Conservation (phyloP, 2,888 invertebrate genomes). For the Acanthopleura granulata region DNA sequence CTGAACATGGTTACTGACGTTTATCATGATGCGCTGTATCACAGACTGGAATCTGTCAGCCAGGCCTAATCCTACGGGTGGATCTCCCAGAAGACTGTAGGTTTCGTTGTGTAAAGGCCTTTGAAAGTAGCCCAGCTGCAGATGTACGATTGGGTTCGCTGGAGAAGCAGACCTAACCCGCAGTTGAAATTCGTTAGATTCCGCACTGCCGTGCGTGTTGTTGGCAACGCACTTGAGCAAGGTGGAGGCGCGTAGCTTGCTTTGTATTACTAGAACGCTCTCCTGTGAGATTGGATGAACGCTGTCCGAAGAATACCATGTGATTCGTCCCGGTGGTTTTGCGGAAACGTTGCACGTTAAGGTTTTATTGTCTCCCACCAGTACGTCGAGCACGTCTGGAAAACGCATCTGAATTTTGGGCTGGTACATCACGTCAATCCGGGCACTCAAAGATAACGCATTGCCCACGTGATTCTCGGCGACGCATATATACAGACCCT, state of each 20-base stretch:
- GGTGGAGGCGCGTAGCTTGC: not conserved
- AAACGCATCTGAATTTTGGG: not conserved
- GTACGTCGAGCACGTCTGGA: not conserved
- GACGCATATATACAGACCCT: not conserved
- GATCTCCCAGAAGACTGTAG: not conserved
- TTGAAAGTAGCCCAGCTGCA: not conserved
- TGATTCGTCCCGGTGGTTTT: not conserved
- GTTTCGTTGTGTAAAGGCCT: not conserved
- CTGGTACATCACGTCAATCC: not conserved
- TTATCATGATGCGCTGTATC: not conserved
- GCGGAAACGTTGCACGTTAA: not conserved
- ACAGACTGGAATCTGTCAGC: not conserved
- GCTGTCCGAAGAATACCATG: slow-evolving; percentile 1
- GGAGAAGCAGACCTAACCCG: not conserved
- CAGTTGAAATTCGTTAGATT: slow-evolving; percentile 4
- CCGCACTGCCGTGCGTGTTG: not conserved
- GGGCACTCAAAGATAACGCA: not conserved
- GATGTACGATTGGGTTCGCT: not conserved
- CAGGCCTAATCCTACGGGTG: not conserved
- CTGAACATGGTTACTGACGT: not conserved
- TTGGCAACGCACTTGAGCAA: slow-evolving; percentile 5
- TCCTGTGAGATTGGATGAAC: not conserved
- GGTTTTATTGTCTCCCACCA: not conserved
- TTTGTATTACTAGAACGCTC: not conserved
- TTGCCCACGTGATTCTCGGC: slow-evolving; percentile 7